A percentile compares a stretch with the other conserved stretches of the same genome.
These are phyloP conservation scores for Gambusia affinis DNA, from an alignment of 2,113 vertebrate species.

Conservation along the genomic window DNA sequence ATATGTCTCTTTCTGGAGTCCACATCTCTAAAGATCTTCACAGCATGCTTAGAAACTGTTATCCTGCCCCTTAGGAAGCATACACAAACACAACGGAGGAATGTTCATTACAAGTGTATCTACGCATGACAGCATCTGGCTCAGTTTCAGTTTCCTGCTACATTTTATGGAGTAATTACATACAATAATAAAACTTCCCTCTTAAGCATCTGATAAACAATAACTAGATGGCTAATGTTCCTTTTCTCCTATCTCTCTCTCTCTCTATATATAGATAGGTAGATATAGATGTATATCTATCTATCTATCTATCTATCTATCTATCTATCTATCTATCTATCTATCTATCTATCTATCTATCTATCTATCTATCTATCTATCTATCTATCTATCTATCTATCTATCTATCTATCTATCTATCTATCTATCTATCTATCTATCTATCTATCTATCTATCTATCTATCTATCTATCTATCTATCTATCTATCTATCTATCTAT, in stretches of 20 bases:
- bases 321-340: too few relatives aligned
- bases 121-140: neutral
- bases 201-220: neutral
- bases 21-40: neutral
- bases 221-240: neutral
- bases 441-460: too few relatives aligned
- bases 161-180: slow-evolving; percentile 1
- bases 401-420: too few relatives aligned
- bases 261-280: too few relatives aligned
- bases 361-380: too few relatives aligned
- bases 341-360: too few relatives aligned
- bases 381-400: too few relatives aligned
- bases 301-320: too few relatives aligned
- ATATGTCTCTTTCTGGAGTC: slow-evolving; percentile 11
- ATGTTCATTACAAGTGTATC: neutral
- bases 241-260: neutral
- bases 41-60: neutral
- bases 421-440: too few relatives aligned
- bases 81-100: neutral
- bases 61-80: slow-evolving; percentile 9
- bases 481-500: too few relatives aligned
- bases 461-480: too few relatives aligned
- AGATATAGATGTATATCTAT: too few relatives aligned
- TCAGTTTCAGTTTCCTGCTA: slow-evolving; percentile 1
- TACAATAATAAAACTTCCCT: neutral